A percentile compares a stretch with the other conserved stretches of the same genome.
phyloP scores from a whole-genome alignment of 2,888 invertebrate genomes.

The Lepidochrysops patricia region DNA sequence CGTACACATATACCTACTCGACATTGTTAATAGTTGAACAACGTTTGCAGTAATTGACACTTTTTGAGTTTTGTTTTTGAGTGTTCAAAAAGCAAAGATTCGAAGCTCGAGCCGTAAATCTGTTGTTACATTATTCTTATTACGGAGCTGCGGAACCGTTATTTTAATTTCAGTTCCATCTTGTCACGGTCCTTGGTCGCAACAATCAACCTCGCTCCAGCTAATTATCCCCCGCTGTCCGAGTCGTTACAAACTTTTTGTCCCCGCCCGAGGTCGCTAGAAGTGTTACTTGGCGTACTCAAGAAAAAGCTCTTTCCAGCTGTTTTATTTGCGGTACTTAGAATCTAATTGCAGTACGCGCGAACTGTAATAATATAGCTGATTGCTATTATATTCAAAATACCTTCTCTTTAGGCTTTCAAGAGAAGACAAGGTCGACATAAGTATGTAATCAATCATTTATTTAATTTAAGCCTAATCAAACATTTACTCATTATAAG shows the following conservation, averaged over 20 bases:
- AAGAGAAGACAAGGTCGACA: too few relatives aligned
- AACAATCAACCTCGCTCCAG: slow-evolving; percentile 19
- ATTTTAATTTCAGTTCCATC: not conserved
- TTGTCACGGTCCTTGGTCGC: slow-evolving; percentile 2
- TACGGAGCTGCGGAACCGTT: slow-evolving; percentile 1
- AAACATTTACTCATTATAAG: too few relatives aligned
- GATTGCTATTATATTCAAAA: too few relatives aligned
- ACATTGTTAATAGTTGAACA: too few relatives aligned
- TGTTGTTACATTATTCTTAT: too few relatives aligned
- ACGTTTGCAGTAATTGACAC: too few relatives aligned
- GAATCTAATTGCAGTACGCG: not conserved
- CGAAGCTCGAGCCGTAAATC: too few relatives aligned
- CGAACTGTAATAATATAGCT: not conserved
- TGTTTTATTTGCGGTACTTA: slow-evolving; percentile 10
- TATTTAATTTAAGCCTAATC: too few relatives aligned
- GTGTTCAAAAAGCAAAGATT: too few relatives aligned
- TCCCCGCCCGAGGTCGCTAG: slow-evolving; percentile 8
- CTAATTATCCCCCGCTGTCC: slow-evolving; percentile 22
- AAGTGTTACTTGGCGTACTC: slow-evolving; percentile 7
- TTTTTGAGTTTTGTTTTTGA: too few relatives aligned
- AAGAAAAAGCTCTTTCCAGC: slow-evolving; percentile 1
- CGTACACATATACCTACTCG: too few relatives aligned
- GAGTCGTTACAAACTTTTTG: slow-evolving; percentile 17
- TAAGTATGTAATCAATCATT: too few relatives aligned
- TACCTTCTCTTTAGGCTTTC: not conserved